Base-by-base conservation (phyloP, 2,888 invertebrate genomes). In the Microplitis deprimator region DNA sequence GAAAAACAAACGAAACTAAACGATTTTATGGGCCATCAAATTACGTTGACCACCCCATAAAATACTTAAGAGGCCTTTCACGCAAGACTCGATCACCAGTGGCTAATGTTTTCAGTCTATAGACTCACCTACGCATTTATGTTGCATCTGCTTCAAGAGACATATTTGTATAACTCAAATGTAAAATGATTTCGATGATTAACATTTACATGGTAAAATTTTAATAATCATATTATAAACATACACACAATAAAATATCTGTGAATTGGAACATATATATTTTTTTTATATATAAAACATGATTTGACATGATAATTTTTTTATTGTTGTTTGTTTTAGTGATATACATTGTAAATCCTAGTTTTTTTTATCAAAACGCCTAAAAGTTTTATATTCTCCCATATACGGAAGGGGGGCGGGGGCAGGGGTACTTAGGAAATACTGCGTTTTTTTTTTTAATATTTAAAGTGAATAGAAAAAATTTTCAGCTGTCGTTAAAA, bases 21-120 rank as follows among this genome's bases (percentile, higher is more conserved):
- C 88, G 83, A 89, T 89, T 88, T 89, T 89, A 89, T 89, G 89
- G 88, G 87, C 89, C 89, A 89, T 89, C 88, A 89, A 89, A 89
- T 89, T 89, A 89, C 89, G 86, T 85, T 87, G 85, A 87, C 89
- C 88, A 89, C 87, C 89, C 89, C 87, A 89, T 89, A 89, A 89
- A 89, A 88, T 87, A 87, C 85, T 89, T 86, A 88, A 89, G 86
- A 86, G 87, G 85, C 86, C 87, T 89, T 87, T 88, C 86, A 88
- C 87, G 87, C 86, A 87, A 89, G 86, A 85, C 84, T 82, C 84
- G 79, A 84, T 82, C 79, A 80, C 80, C 81, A 80, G 80, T 81
- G 82, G 82, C 85, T 85, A 85, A 87, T 87, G 87, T 86, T 84
- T 82, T 83, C 84, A 82, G 77, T 79, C 68, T 10, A 68, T 70